phyloP scores from a whole-genome alignment of 1,140 invertebrate genomes.

The Heterodera schachtii region DNA sequence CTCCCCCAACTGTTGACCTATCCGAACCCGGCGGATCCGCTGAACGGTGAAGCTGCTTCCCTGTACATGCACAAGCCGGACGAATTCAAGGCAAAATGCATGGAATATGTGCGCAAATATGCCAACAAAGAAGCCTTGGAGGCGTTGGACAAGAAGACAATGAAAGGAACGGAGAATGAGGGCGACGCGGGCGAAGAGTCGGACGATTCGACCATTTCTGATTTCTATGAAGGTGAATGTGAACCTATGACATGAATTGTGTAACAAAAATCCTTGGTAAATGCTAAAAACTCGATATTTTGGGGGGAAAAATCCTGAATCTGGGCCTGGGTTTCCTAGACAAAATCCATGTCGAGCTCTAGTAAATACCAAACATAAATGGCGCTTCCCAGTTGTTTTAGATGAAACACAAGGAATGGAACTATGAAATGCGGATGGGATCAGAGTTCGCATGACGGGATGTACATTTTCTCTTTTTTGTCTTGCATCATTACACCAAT shows the following conservation, averaged over 20 bases:
- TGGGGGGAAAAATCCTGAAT: too few species aligned
- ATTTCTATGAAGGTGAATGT: constrained; percentile 57
- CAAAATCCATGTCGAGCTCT: too few species aligned
- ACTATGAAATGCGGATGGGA: constrained; percentile 1
- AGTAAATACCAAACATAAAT: neutral
- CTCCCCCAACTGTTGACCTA: constrained; percentile 95
- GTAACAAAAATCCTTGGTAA: constrained; percentile 1
- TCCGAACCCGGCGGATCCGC: constrained; percentile 98
- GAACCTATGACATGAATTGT: too few species aligned
- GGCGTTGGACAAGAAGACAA: constrained; percentile 26
- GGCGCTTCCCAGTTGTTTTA: neutral
- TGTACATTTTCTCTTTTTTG: neutral
- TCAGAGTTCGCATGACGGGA: neutral
- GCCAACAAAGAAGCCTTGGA: constrained; percentile 58
- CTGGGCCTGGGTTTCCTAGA: too few species aligned
- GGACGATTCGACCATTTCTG: constrained; percentile 62
- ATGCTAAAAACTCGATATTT: neutral
- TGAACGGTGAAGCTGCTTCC: constrained; percentile 97
- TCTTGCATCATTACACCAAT: too few species aligned
- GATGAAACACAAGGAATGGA: constrained; percentile 48
- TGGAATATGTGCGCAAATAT: constrained; percentile 67
- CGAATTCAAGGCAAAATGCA: constrained; percentile 97
- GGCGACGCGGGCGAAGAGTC: constrained; percentile 33
- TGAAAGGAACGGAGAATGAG: constrained; percentile 21
- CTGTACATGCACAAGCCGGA: constrained; percentile 99